phyloP scores from a whole-genome alignment of 2,888 invertebrate genomes.

The Acheta domesticus region DNA sequence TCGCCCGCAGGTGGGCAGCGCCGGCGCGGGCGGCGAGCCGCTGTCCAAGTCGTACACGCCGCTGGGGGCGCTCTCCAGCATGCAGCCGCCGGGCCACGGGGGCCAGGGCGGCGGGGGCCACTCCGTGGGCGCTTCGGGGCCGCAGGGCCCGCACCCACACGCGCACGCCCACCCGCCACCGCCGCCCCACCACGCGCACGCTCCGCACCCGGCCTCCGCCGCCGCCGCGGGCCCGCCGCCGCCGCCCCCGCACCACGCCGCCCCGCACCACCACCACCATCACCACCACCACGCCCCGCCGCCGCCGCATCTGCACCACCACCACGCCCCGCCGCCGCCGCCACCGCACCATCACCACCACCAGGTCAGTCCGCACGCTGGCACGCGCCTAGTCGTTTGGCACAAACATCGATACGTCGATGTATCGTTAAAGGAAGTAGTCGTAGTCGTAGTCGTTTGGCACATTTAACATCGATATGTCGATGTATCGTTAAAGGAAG shows the following conservation, averaged over 20 bases:
- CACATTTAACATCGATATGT: too few relatives aligned
- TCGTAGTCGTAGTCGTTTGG: too few relatives aligned
- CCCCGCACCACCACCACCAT: constrained; percentile 11
- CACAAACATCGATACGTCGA: too few relatives aligned
- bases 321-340: background rate
- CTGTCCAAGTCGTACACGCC: constrained; percentile 70
- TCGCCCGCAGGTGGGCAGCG: background rate
- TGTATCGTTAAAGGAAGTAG: too few relatives aligned
- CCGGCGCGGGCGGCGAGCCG: constrained; percentile 21
- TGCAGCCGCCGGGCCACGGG: constrained; percentile 73
- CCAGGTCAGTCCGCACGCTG: background rate
- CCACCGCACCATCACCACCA: background rate
- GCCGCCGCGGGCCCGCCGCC: constrained; percentile 19
- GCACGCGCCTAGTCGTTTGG: too few relatives aligned
- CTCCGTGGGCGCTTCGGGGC: too few relatives aligned
- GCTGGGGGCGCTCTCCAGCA: constrained; percentile 76
- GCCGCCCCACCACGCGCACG: constrained; percentile 36
- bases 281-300: background rate
- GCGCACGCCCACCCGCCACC: constrained; percentile 35
- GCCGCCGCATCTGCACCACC: background rate
- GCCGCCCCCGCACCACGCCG: background rate
- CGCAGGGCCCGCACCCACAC: too few relatives aligned
- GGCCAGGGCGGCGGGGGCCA: constrained; percentile 58
- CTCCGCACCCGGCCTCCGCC: background rate
- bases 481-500: too few relatives aligned